These are phyloP conservation scores for Drosophila atripex DNA, from an alignment of 2,888 invertebrate species.

Conservation along the genomic window DNA sequence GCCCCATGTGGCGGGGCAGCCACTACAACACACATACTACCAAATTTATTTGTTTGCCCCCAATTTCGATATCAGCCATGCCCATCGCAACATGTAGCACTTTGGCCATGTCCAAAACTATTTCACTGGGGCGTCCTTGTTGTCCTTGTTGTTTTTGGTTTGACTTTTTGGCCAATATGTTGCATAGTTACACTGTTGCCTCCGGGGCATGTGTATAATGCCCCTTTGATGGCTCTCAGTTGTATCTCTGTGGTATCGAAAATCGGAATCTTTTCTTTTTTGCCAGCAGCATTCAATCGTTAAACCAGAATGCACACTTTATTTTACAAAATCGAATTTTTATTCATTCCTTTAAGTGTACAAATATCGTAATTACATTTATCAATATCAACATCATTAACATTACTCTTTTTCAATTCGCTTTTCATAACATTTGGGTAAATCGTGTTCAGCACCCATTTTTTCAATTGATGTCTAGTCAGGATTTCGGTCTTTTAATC, in stretches of 20 bases:
- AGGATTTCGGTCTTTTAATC: constrained; percentile 24
- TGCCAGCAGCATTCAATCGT: too few species aligned
- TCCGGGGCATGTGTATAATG: constrained; percentile 17
- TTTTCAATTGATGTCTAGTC: constrained; percentile 23
- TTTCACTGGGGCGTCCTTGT: constrained; percentile 42
- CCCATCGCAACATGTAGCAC: constrained; percentile 40
- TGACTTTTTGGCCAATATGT: constrained; percentile 23
- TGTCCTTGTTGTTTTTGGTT: constrained; percentile 6
- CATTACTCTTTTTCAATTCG: constrained; percentile 28
- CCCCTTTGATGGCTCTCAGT: constrained; percentile 13
- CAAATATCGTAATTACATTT: constrained; percentile 58
- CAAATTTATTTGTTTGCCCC: constrained; percentile 41
- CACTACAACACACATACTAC: not conserved
- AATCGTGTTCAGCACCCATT: constrained; percentile 42
- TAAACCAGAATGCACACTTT: not conserved
- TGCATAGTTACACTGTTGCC: constrained; percentile 28
- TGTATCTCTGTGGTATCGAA: not conserved
- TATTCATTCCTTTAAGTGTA: constrained; percentile 62
- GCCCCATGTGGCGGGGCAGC: constrained; percentile 23
- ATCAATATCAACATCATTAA: constrained; percentile 62
- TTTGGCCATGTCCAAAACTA: constrained; percentile 49
- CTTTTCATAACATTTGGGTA: constrained; percentile 28
- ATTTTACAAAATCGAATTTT: constrained; percentile 65
- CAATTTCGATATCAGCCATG: constrained; percentile 38
- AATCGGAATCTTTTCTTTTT: not conserved